These are phyloP conservation scores for Drosophila pseudotalamancana DNA, from an alignment of 2,888 invertebrate genomes.

Conservation along the genomic window DNA sequence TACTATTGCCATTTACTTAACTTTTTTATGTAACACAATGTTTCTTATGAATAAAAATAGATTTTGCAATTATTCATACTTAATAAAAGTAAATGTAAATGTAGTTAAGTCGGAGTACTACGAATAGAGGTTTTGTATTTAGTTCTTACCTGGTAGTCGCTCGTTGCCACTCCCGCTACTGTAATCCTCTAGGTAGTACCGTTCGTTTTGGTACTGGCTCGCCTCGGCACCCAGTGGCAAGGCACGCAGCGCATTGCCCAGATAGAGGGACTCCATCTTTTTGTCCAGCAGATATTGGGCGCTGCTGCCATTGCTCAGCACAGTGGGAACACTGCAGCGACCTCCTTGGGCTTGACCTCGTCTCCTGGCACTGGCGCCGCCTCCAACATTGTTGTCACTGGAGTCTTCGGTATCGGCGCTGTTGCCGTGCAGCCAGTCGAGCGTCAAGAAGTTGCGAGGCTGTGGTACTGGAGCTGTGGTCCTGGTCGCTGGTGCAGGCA, in stretches of 20 bases:
- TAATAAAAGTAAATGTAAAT: too few species aligned
- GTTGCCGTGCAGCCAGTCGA: conserved; percentile 80
- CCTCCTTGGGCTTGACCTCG: conserved; percentile 68
- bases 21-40: too few species aligned
- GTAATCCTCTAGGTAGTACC: conserved; percentile 83
- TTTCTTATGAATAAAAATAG: too few species aligned
- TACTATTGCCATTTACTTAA: too few species aligned
- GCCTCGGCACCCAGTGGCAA: conserved; percentile 83
- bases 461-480: conserved; percentile 58
- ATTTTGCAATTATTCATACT: too few species aligned
- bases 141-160: conserved; percentile 73
- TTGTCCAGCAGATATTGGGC: conserved; percentile 83
- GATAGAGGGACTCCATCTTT: conserved; percentile 84
- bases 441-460: conserved; percentile 80
- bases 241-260: conserved; percentile 82
- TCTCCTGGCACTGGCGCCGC: conserved; percentile 47
- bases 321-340: conserved; percentile 82
- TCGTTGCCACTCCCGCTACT: conserved; percentile 81
- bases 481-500: conserved; percentile 53
- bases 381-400: conserved; percentile 72
- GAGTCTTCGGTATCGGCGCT: conserved; percentile 81
- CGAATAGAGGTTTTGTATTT: too few species aligned
- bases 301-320: conserved; percentile 61
- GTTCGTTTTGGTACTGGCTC: conserved; percentile 83
- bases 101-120: too few species aligned